Conservation (phyloP, 2,113 vertebrate genomes). For the Tor tambroides region DNA sequence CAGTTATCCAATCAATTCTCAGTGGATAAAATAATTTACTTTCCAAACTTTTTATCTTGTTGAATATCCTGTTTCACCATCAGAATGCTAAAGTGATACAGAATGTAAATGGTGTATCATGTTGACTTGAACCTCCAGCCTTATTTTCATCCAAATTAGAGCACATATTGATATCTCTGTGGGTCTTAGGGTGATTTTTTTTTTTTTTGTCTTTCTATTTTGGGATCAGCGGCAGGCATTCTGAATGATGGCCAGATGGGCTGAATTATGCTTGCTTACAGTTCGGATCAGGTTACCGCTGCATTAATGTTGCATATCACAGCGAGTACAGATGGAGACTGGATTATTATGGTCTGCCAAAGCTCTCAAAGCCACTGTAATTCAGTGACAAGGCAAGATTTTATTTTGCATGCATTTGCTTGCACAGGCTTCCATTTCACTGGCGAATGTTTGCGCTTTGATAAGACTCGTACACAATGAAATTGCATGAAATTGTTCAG, state of each 20-base stretch:
- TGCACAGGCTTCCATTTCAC: background rate
- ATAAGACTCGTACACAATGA: conserved; percentile 8
- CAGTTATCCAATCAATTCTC: background rate
- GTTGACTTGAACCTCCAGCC: background rate
- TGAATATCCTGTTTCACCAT: background rate
- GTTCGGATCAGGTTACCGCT: conserved; percentile 20
- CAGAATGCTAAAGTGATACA: background rate
- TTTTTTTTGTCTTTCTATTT: conserved; percentile 5
- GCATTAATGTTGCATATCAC: conserved; percentile 36
- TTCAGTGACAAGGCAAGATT: conserved; percentile 16
- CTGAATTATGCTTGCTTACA: conserved; percentile 41
- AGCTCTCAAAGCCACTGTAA: conserved; percentile 24
- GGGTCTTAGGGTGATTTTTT: background rate
- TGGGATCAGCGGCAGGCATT: conserved; percentile 5
- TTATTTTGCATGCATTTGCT: conserved; percentile 25
- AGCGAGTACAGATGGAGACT: conserved; percentile 32
- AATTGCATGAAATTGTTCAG: conserved; percentile 2
- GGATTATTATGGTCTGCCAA: conserved; percentile 28
- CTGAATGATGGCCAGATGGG: conserved; percentile 44
- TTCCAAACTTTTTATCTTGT: background rate
- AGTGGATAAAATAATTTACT: background rate
- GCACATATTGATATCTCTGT: conserved; percentile 30
- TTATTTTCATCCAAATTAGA: conserved; percentile 16
- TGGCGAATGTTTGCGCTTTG: background rate
- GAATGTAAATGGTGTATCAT: background rate